A percentile compares a stretch with the other conserved stretches of the same genome.
These are phyloP conservation scores for Pseudonaja textilis DNA, from an alignment of 2,113 vertebrate species.

Conservation along the genomic window DNA sequence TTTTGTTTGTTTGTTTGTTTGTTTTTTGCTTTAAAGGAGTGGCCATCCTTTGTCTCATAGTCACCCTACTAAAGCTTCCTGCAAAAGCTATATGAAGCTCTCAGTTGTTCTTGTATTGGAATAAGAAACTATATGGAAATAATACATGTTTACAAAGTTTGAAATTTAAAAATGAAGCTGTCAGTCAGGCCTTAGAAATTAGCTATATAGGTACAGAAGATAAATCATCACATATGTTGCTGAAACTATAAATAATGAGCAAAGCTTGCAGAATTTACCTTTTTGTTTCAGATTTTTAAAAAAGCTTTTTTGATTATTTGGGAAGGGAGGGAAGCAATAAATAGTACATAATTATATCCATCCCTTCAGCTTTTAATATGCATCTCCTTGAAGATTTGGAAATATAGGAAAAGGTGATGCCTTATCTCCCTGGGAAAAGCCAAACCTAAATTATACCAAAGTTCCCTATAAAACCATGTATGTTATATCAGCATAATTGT, in stretches of 20 bases:
- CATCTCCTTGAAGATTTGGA: not conserved
- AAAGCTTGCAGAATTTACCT: not conserved
- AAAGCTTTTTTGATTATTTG: not conserved
- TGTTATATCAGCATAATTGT: not conserved
- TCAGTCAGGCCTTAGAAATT: not conserved
- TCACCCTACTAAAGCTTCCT: not conserved
- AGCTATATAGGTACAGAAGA: not conserved
- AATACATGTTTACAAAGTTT: not conserved
- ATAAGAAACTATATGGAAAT: not conserved
- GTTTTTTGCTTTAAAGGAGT: not conserved
- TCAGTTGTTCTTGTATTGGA: not conserved
- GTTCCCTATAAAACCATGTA: not conserved
- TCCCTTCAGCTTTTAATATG: not conserved
- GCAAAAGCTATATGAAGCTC: not conserved
- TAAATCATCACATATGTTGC: not conserved
- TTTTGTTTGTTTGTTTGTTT: not conserved
- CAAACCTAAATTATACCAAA: not conserved
- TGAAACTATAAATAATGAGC: not conserved
- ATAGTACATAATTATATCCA: not conserved
- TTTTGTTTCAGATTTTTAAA: not conserved
- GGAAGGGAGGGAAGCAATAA: not conserved
- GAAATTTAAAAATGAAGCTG: not conserved
- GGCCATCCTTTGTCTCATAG: not conserved
- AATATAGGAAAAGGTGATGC: not conserved
- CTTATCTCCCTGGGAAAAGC: not conserved